A percentile compares a stretch with the other conserved stretches of the same genome.
Conservation (phyloP, 1,140 invertebrate species). For the Venustaconcha ellipsiformis region DNA sequence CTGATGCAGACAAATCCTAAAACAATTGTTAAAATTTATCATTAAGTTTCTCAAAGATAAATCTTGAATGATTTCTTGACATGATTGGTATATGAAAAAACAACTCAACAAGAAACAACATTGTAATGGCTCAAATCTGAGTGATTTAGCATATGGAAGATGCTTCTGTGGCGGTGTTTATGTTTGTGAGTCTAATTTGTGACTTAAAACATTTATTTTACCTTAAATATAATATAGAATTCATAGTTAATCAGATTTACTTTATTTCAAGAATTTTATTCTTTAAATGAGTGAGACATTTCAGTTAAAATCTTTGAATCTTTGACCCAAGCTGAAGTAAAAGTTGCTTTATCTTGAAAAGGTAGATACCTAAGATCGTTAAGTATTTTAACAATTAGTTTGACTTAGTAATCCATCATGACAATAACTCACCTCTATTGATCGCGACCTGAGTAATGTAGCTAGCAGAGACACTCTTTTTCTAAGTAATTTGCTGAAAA, state of each 20-base stretch:
- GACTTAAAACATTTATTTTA: too few relatives aligned
- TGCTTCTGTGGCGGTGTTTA: too few relatives aligned
- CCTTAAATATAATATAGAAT: too few relatives aligned
- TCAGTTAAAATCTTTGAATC: background rate
- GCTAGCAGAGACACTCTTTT: slow-evolving; percentile 61
- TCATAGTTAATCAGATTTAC: too few relatives aligned
- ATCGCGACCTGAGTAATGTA: slow-evolving; percentile 57
- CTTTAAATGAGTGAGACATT: background rate
- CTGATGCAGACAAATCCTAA: background rate
- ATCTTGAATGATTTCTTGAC: background rate
- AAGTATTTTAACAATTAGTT: background rate
- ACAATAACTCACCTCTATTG: slow-evolving; percentile 46
- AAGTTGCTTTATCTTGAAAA: background rate
- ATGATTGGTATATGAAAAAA: background rate
- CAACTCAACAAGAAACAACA: background rate
- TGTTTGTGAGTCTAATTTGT: too few relatives aligned
- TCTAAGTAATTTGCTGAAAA: slow-evolving; percentile 53
- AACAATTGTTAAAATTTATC: background rate
- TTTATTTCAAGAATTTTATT: background rate
- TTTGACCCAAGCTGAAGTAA: background rate
- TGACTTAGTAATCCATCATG: background rate
- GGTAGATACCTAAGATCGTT: background rate
- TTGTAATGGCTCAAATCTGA: too few relatives aligned
- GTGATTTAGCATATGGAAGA: too few relatives aligned
- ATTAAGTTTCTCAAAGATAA: background rate